Percentiles rank a stretch among this genome's conserved stretches.
These are phyloP conservation scores for Drosophila paulistorum DNA, from an alignment of 1,140 invertebrate species.

Conservation along the genomic window DNA sequence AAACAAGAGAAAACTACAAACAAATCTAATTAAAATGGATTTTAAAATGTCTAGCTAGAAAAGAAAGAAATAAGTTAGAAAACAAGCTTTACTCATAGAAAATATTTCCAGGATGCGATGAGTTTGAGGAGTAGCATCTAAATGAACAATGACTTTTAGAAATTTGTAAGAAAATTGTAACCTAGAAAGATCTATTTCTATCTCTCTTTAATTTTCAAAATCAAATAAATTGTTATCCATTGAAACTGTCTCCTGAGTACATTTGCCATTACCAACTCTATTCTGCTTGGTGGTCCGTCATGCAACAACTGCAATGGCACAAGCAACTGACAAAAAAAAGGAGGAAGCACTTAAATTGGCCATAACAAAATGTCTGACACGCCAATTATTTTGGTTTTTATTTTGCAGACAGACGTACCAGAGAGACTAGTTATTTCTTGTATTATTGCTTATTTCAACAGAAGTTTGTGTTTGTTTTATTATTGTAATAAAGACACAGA, in stretches of 20 bases:
- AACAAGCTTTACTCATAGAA: too few species aligned
- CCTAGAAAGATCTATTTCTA: too few species aligned
- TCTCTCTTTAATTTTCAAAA: neutral
- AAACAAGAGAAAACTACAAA: too few species aligned
- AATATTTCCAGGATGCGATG: too few species aligned
- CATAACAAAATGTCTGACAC: constrained; percentile 78
- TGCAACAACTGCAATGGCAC: constrained; percentile 3
- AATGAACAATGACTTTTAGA: too few species aligned
- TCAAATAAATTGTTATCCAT: neutral
- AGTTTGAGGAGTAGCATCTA: too few species aligned
- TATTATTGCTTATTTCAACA: constrained; percentile 3
- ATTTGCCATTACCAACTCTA: constrained; percentile 30
- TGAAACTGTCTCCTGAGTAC: constrained; percentile 31
- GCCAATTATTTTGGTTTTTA: constrained; percentile 79
- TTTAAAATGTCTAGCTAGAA: too few species aligned
- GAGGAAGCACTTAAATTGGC: constrained; percentile 77
- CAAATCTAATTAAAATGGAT: too few species aligned
- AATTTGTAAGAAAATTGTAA: too few species aligned
- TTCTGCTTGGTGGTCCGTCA: constrained; percentile 12
- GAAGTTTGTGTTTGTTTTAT: neutral
- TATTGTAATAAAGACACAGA: neutral
- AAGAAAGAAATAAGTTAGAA: too few species aligned
- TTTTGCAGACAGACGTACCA: constrained; percentile 48
- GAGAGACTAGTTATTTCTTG: neutral
- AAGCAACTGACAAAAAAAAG: too few species aligned